Evolutionary conservation across 1,140 invertebrate species (phyloP), one percentile per base, ranked within the genome.

Genomic region (Sminthurinus signatus): DNA sequence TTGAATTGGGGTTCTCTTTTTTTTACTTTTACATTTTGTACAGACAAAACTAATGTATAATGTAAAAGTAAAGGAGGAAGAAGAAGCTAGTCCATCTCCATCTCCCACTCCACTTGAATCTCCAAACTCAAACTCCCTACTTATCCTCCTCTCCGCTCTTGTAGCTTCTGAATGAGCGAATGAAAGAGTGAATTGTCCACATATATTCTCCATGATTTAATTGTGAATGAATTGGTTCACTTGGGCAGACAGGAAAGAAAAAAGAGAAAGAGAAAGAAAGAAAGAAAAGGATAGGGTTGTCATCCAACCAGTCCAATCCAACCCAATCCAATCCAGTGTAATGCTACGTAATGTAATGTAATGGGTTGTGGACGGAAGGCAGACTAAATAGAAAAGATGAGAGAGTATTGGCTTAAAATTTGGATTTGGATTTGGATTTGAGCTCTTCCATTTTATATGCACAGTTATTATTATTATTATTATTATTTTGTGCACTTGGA

Each of bases 221-320:
- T 54, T 62, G 48, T 54, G 32, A 54, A 54, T 62, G 60, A 62
- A 54, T 62, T 62, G 36, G 60, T 62, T 60, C 44, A 50, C 27
- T 60, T 60, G 44, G 44, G 44, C 29, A 48, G 14, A 28, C 8
- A 23, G 2, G n/a, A 29, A 8, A 23, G 14, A 54, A 42, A 43
- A 42, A 31, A 54, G 44, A 62, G 36, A 36, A 25, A 10, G 44
- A 23, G 14, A 12, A n/a, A 15, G 21, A 15, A 19, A 15, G 21
- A 23, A 14, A 19, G 8, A 8, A 54, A 42, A 29, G 60, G 46
- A 54, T 62, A 62, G 36, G 50, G 48, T 50, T 60, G 58, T n/a
- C n/a, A n/a, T n/a, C n/a, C n/a, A n/a, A n/a, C n/a, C n/a, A n/a
- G n/a, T n/a, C n/a, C n/a, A n/a, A n/a, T n/a, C n/a, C n/a, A n/a